Percentiles rank a stretch among this genome's conserved stretches.
Conservation (phyloP, 2,797 vertebrate genomes). For the Bryconaethiops microstoma region DNA sequence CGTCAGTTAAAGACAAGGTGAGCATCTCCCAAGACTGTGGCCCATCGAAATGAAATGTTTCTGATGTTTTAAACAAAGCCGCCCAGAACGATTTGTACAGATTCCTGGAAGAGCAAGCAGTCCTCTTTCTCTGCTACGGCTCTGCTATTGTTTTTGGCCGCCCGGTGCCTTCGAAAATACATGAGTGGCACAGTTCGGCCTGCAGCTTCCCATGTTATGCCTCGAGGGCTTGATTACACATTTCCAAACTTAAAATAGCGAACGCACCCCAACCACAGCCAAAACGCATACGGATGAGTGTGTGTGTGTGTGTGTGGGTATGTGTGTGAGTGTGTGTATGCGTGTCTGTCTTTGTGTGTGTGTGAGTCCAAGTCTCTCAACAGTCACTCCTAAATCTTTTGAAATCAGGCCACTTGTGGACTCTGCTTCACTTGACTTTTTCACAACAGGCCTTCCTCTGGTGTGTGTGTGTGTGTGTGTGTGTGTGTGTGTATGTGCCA, state of each 20-base stretch:
- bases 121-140: background rate
- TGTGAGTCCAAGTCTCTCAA: conserved; percentile 22
- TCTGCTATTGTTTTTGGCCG: conserved; percentile 51
- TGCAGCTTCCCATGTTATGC: conserved; percentile 30
- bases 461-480: background rate
- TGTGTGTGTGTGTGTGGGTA: background rate
- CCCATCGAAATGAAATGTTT: background rate
- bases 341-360: conserved; percentile 9
- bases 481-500: background rate
- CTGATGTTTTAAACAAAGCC: conserved; percentile 1
- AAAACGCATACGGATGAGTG: background rate
- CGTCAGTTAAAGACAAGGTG: background rate
- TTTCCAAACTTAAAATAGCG: conserved; percentile 49
- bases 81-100: conserved; percentile 30
- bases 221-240: conserved; percentile 54
- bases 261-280: conserved; percentile 12
- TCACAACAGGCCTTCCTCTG: background rate
- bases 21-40: background rate
- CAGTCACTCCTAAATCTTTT: conserved; percentile 33
- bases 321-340: conserved; percentile 9
- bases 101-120: conserved; percentile 39
- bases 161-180: conserved; percentile 45
- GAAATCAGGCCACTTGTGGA: conserved; percentile 29
- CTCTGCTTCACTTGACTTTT: conserved; percentile 16
- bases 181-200: conserved; percentile 27